These are phyloP conservation scores for Pseudochromis fuscus DNA, from an alignment of 2,797 vertebrate species.

Conservation along the genomic window DNA sequence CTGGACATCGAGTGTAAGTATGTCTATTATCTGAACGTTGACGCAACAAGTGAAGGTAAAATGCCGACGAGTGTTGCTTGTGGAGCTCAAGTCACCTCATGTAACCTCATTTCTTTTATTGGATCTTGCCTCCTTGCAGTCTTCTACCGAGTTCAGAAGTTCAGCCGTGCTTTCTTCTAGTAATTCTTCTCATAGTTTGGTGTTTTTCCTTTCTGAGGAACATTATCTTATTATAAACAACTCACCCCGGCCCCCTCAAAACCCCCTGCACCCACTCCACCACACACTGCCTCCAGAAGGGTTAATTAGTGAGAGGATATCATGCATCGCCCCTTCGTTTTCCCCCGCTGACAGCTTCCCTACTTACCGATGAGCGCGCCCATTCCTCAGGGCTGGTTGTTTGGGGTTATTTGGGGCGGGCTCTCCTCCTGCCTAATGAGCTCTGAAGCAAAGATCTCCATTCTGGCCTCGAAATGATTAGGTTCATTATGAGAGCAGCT, in stretches of 20 bases:
- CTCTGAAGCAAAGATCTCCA: slow-evolving; percentile 71
- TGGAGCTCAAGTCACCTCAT: not conserved
- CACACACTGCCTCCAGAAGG: slow-evolving; percentile 52
- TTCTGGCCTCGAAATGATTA: slow-evolving; percentile 68
- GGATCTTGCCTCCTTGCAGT: not conserved
- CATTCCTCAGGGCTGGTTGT: slow-evolving; percentile 63
- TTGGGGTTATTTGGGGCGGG: slow-evolving; percentile 58
- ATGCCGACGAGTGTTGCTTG: not conserved
- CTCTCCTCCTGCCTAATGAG: slow-evolving; percentile 72
- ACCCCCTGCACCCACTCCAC: not conserved
- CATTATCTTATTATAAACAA: slow-evolving; percentile 50
- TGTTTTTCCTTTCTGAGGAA: slow-evolving; percentile 38
- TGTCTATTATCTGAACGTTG: not conserved
- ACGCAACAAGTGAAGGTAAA: not conserved
- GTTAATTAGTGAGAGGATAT: slow-evolving; percentile 73
- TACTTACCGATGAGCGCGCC: slow-evolving; percentile 23
- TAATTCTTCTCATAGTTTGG: slow-evolving; percentile 18
- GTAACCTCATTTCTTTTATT: too few species aligned
- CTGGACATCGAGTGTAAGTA: slow-evolving; percentile 98
- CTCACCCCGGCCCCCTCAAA: not conserved
- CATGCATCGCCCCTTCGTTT: slow-evolving; percentile 50
- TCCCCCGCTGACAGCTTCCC: slow-evolving; percentile 44
- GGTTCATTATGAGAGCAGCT: slow-evolving; percentile 66
- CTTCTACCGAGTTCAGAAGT: slow-evolving; percentile 39
- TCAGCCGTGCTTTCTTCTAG: slow-evolving; percentile 17